These are phyloP conservation scores for Tryphoninae sp. DNA, from an alignment of 2,888 invertebrate genomes.

Conservation along the genomic window DNA sequence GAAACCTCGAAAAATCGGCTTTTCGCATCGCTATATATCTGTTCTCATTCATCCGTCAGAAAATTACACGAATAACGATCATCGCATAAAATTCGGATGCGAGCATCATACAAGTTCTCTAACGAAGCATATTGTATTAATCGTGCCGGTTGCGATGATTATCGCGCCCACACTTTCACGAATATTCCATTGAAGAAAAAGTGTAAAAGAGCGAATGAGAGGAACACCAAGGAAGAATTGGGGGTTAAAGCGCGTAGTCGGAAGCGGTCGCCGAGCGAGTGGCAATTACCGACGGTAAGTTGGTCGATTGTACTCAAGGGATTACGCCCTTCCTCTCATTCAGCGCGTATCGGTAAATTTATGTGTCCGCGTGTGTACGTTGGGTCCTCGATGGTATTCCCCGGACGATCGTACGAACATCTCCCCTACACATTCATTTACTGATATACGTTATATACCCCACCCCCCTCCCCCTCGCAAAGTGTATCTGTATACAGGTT, in stretches of 20 bases:
- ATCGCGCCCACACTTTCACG: too few species aligned
- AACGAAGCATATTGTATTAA: too few species aligned
- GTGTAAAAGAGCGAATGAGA: background rate
- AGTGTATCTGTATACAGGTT: too few species aligned
- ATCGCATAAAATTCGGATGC: too few species aligned
- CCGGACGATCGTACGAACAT: constrained; percentile 13
- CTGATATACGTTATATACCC: background rate
- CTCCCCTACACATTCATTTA: constrained; percentile 23
- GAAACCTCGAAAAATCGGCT: too few species aligned
- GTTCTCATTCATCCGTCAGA: too few species aligned
- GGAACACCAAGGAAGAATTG: background rate
- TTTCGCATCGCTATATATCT: too few species aligned
- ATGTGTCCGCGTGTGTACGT: background rate
- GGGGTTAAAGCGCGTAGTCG: background rate
- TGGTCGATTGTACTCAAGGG: constrained; percentile 43
- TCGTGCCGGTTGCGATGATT: too few species aligned
- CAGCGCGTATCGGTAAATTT: constrained; percentile 17
- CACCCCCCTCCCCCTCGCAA: too few species aligned
- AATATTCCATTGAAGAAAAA: too few species aligned
- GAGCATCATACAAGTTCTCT: too few species aligned
- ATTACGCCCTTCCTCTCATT: constrained; percentile 16
- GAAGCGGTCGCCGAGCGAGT: constrained; percentile 11
- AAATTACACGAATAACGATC: too few species aligned
- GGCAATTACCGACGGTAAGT: constrained; percentile 42
- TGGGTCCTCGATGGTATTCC: constrained; percentile 16